phyloP scores from a whole-genome alignment of 2,797 vertebrate genomes.

The Cheirogaleus major region DNA sequence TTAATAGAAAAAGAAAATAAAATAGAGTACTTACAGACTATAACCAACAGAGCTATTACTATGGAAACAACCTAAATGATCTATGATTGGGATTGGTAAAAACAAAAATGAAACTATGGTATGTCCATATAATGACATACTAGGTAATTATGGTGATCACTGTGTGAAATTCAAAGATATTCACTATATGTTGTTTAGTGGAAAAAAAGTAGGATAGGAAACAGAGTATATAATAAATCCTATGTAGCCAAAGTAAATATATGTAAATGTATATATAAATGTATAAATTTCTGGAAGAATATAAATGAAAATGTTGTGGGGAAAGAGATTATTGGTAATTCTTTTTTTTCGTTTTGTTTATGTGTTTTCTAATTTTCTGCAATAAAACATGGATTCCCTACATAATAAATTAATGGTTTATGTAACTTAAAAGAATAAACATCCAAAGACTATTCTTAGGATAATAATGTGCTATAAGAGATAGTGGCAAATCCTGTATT shows the following conservation, averaged over 20 bases:
- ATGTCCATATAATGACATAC: neutral
- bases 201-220: neutral
- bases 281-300: neutral
- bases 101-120: neutral
- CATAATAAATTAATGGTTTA: slow-evolving; percentile 5
- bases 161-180: neutral
- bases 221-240: neutral
- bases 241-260: neutral
- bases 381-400: neutral
- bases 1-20: slow-evolving; percentile 27
- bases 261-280: neutral
- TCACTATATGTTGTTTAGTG: neutral
- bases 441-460: neutral
- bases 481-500: neutral
- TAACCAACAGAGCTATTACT: neutral
- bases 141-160: neutral
- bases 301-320: slow-evolving; percentile 7
- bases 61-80: neutral
- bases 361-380: slow-evolving; percentile 15
- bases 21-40: neutral
- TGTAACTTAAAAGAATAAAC: slow-evolving; percentile 5
- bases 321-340: slow-evolving; percentile 15
- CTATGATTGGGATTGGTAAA: neutral
- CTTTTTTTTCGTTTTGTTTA: slow-evolving; percentile 27
- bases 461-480: neutral